Conservation (phyloP, 2,797 vertebrate species). For the Acropternis orthonyx region DNA sequence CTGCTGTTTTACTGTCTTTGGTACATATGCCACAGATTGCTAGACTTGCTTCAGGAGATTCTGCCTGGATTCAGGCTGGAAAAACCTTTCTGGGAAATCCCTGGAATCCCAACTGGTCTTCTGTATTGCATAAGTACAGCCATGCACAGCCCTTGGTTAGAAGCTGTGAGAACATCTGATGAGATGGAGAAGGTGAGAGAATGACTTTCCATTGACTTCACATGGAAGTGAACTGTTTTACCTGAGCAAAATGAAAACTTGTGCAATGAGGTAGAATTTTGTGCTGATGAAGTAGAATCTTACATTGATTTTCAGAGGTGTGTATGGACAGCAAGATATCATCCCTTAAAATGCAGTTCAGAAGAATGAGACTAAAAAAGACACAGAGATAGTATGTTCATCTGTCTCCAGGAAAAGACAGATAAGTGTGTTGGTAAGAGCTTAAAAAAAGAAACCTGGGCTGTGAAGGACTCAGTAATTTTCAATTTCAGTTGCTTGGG, state of each 20-base stretch:
- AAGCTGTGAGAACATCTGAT: background rate
- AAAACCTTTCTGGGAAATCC: background rate
- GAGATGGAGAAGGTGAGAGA: background rate
- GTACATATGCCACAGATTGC: background rate
- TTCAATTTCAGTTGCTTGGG: background rate
- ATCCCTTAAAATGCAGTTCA: background rate
- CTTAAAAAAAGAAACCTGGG: background rate
- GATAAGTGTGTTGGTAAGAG: background rate
- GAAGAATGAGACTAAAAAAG: background rate
- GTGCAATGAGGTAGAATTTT: background rate
- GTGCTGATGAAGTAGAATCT: background rate
- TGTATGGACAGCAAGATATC: accelerated
- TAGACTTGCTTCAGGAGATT: background rate
- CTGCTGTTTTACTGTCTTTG: background rate
- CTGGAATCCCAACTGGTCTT: background rate
- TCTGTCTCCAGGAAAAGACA: background rate
- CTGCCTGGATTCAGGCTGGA: background rate
- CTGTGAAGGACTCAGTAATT: background rate
- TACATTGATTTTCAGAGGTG: background rate
- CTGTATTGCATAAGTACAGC: background rate
- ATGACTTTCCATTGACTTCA: background rate
- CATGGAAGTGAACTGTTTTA: background rate
- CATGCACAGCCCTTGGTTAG: background rate
- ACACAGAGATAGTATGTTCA: background rate
- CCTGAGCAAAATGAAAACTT: background rate